These are phyloP conservation scores for Orthosia cruda DNA, from an alignment of 2,888 invertebrate genomes.

Conservation along the genomic window DNA sequence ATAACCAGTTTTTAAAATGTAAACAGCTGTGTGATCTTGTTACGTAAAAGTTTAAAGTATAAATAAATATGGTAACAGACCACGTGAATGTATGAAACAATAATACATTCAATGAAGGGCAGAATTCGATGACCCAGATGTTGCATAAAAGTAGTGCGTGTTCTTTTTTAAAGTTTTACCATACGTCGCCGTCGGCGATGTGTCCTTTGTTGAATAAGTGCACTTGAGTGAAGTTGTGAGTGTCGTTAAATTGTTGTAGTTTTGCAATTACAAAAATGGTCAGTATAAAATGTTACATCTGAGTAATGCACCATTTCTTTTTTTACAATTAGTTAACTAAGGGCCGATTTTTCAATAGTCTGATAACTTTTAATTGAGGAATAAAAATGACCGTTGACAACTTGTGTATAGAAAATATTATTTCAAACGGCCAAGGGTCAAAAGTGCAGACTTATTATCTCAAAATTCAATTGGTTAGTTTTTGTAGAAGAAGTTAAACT, in stretches of 20 bases:
- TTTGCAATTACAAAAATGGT: constrained; percentile 2
- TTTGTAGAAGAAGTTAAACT: no score
- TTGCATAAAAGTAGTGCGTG: constrained; percentile 3
- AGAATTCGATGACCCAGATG: constrained; percentile 40
- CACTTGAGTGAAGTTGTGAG: not conserved
- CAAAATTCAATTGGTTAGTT: no score
- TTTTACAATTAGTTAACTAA: not conserved
- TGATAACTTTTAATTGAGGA: no score
- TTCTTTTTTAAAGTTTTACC: constrained; percentile 24
- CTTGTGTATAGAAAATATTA: no score
- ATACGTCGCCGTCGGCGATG: not conserved
- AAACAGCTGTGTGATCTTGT: constrained; percentile 31
- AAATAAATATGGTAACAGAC: constrained; percentile 22
- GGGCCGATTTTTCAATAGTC: no score
- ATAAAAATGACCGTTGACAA: no score
- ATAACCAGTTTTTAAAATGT: constrained; percentile 42
- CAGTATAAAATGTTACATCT: not conserved
- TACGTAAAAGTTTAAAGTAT: constrained; percentile 31
- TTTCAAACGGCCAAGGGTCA: no score
- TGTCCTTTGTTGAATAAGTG: constrained; percentile 10
- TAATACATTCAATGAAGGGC: constrained; percentile 14
- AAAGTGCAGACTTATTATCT: no score
- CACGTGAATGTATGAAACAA: not conserved
- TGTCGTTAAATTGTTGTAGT: not conserved
- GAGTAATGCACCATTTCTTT: not conserved